Base-by-base conservation (phyloP, 2,113 vertebrate genomes). In the Anhinga rufa region DNA sequence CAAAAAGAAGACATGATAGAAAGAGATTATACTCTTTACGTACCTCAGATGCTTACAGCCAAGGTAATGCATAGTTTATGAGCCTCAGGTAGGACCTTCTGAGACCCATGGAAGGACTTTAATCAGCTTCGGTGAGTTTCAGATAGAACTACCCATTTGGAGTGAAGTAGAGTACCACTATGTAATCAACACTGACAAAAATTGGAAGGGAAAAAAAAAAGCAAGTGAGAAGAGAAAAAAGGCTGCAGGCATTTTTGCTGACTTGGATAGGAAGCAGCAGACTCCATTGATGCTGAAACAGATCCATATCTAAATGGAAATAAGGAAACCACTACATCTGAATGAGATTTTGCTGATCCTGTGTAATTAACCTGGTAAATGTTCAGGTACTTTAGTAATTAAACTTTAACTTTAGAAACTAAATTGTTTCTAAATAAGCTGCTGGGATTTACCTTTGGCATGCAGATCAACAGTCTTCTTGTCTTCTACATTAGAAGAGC, bases 311-410 rank as follows among this genome's bases (percentile, higher is more conserved):
- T 95, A 55, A 90, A 93, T 93, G 60, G 72, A 93, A 97, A 96
- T 86, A 87, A 74, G 85, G 64, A 93, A 97, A 88, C 90, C 79
- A 66, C 90, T 83, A 55, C 74, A 68, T 75, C 68, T 95, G 88
- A 94, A 90, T 94, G 72, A 86, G 92, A 90, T 94, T 94, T 96
- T 96, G 92, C 94, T 96, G 96, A 95, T 96, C 64, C 55, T 77
- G 54, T 88, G 78, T 95, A 93, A 96, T 95, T 94, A 96, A 95
- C 82, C 86, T 48, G 82, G 85, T 95, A 81, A 93, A 88, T 60
- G 60, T 92, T 95, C 68, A 88, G 90, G 71, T 92, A 86, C 75
- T 94, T 92, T 51, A 88, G 76, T 86, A 90, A 96, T 94, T 95
- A 95, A 95, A 95, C 52, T 82, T 97, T 91, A 94, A 94, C 87